Base-by-base conservation (phyloP, 1,140 invertebrate species). In the Polypedilum vanderplanki region DNA sequence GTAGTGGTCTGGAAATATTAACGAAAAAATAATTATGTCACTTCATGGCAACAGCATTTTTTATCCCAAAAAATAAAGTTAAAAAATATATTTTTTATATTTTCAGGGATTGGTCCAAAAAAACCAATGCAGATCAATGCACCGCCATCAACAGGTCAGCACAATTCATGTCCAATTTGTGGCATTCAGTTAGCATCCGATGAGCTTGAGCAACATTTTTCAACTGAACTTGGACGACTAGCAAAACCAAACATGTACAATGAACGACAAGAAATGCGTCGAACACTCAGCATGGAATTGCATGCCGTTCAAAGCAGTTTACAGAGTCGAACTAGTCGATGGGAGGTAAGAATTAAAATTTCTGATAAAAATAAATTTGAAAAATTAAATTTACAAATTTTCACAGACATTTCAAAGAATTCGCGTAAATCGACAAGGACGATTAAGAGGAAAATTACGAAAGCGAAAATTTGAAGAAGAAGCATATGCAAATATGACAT, bases 151-250 rank as follows among this genome's bases (percentile, higher is more conserved):
- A 40, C 83, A 77, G 88, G 88, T 76, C 85, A 33, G 1, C 1
- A 87, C 3, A 86, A 88, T 7, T 90, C 88, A 77, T 94, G 93
- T 83, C 92, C 93, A 12, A 88, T 93, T 12, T 95, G 93, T 81
- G 91, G 92, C 0, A 83, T 92, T 20, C 90, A 91, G 10, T 85
- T 95, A 40, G 85, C 90, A 74, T 83, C 88, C 1, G 89, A 91
- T 67, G 92, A 95, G 79, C 82, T 93, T 76, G 91, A 93, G 79
- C 84, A 89, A 46, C 93, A 95, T 80, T 91, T 93, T 78, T 86
- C 90, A 57, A 86, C 90, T 78, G 93, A 95, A 82, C 82, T 94
- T 75, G 92, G 93, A 79, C 87, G 90, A 75, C 84, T 95, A 20
- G 91, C 89, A 79, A 91, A 91, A 80, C 76, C 86, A 79, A 82